Conservation (phyloP, 1,140 invertebrate species). For the Drosophila nikananu region DNA sequence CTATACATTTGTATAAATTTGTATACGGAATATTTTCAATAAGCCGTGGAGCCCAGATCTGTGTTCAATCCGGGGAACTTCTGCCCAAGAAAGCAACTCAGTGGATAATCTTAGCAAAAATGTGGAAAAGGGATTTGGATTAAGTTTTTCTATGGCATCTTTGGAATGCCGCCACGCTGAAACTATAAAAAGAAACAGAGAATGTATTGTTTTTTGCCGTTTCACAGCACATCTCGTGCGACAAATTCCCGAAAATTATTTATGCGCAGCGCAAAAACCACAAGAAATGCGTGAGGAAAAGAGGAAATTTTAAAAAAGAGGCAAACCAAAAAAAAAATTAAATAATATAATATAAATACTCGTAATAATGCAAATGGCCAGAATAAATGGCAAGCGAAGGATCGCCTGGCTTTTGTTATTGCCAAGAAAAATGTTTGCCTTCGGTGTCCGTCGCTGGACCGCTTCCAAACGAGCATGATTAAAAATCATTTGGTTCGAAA, state of each 20-base stretch:
- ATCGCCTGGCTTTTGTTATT: slow-evolving; percentile 41
- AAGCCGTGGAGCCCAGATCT: not conserved
- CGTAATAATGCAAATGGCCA: slow-evolving; percentile 30
- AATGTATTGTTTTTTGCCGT: slow-evolving; percentile 29
- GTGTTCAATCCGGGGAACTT: too few species aligned
- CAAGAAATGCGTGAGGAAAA: slow-evolving; percentile 26
- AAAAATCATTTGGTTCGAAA: slow-evolving; percentile 63
- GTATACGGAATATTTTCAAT: not conserved
- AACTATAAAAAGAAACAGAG: slow-evolving; percentile 34
- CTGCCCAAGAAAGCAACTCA: too few species aligned
- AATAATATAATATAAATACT: slow-evolving; percentile 17
- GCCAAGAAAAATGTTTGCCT: slow-evolving; percentile 46
- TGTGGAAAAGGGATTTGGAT: slow-evolving; percentile 13
- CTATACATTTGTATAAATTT: too few species aligned
- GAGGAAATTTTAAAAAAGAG: slow-evolving; percentile 2
- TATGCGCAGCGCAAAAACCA: slow-evolving; percentile 55
- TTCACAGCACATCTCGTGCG: slow-evolving; percentile 60
- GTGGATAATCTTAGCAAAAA: not conserved
- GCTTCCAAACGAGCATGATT: slow-evolving; percentile 50
- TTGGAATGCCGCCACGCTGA: slow-evolving; percentile 34
- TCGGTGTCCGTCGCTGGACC: slow-evolving; percentile 27
- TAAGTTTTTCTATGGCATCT: slow-evolving; percentile 23
- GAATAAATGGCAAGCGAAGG: slow-evolving; percentile 51
- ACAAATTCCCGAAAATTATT: slow-evolving; percentile 72
- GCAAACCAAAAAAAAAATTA: not conserved